phyloP scores from a whole-genome alignment of 2,888 invertebrate genomes.

The Laspeyria flexula region DNA sequence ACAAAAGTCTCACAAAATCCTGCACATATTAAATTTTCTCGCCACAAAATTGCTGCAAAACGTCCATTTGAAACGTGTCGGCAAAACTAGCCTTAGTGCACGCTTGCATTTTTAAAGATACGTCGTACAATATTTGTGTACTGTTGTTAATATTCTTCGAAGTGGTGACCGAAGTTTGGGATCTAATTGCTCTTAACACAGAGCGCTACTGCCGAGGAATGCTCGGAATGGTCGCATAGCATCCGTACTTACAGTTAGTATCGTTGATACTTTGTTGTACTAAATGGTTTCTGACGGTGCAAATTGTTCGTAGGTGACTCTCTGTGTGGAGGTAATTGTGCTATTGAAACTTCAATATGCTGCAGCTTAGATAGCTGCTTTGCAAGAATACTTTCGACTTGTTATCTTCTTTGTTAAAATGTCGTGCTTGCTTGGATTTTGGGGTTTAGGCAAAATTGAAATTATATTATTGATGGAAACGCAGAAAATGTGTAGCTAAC shows the following conservation, averaged over 20 bases:
- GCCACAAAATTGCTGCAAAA: slow-evolving; percentile 1
- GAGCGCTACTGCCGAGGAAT: slow-evolving; percentile 20
- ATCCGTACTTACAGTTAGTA: slow-evolving; percentile 16
- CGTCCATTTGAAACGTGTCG: slow-evolving; percentile 3
- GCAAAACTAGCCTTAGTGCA: slow-evolving; percentile 10
- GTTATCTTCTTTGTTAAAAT: too few relatives aligned
- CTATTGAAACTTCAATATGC: background rate
- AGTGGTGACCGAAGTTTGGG: slow-evolving; percentile 3
- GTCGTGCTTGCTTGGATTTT: too few relatives aligned
- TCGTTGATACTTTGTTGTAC: slow-evolving; percentile 7
- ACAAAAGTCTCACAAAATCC: background rate
- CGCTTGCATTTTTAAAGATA: slow-evolving; percentile 30
- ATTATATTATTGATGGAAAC: too few relatives aligned
- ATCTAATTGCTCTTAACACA: slow-evolving; percentile 34
- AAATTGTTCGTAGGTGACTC: background rate
- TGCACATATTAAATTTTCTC: slow-evolving; percentile 10
- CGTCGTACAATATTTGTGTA: background rate
- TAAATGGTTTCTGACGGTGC: background rate
- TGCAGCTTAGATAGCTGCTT: background rate
- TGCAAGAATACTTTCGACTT: too few relatives aligned
- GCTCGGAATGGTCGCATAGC: slow-evolving; percentile 32
- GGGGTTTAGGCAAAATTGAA: too few relatives aligned
- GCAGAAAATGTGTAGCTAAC: too few relatives aligned
- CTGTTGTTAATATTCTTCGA: slow-evolving; percentile 1
- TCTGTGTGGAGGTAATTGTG: background rate